phyloP scores from a whole-genome alignment of 2,113 vertebrate species.

The Eublepharis macularius region DNA sequence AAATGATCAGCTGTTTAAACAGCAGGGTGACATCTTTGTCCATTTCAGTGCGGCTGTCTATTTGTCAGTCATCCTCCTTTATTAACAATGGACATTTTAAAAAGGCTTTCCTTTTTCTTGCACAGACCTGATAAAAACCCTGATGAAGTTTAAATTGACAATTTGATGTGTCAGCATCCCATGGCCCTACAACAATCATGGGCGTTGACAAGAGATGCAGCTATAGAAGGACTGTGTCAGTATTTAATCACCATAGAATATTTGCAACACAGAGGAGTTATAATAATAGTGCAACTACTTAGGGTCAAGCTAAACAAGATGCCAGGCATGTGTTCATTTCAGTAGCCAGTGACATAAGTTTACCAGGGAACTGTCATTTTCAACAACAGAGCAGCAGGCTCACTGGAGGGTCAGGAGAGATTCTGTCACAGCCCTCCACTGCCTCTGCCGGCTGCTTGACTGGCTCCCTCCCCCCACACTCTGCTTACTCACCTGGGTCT shows the following conservation, averaged over 20 bases:
- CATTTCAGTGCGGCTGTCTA: background rate
- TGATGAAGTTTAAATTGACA: background rate
- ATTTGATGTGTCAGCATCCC: background rate
- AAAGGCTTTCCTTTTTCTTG: background rate
- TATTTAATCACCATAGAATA: background rate
- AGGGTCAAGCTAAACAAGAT: no score
- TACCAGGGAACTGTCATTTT: no score
- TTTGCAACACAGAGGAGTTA: background rate
- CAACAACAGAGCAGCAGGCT: no score
- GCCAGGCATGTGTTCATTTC: no score
- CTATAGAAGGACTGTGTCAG: background rate
- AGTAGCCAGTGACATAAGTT: no score
- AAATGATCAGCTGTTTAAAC: slow-evolving; percentile 6
- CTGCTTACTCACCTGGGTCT: no score
- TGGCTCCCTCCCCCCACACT: no score
- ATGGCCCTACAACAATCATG: background rate
- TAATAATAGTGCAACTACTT: background rate
- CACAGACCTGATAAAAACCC: background rate
- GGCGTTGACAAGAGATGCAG: background rate
- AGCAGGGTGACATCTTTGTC: fast-evolving
- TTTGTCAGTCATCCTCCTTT: slow-evolving; percentile 9
- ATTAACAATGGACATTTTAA: background rate
- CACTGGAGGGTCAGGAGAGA: no score
- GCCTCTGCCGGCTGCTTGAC: no score
- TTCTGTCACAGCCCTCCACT: no score